Evolutionary conservation across 2,113 vertebrate species (phyloP), one percentile per base, ranked within the genome.

Genomic region (Ailuropoda melanoleuca): DNA sequence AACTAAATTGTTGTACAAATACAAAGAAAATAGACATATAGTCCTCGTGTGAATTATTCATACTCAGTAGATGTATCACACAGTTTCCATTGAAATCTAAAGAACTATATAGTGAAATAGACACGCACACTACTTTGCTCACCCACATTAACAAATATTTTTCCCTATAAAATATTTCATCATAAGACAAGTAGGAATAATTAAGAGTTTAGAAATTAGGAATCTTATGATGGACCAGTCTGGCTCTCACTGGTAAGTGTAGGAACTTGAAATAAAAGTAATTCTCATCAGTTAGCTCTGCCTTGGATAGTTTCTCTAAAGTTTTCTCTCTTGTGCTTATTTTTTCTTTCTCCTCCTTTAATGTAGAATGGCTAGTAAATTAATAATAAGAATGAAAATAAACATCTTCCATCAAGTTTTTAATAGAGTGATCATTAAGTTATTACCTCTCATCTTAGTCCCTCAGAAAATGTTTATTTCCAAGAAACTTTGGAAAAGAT

Each of bases 1-100:
- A 92, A 70, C 31, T 31, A 88, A 72, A 85, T 70, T 92, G 34
- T 66, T 92, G 77, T n/a, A 91, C 21, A 81, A 92, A 91, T 70
- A 93, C 53, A 53, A 62, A 96, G 48, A 34, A 95, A 88, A 78
- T n/a, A 82, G 80, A 66, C 29, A 29, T 29, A 80, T 3, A 39
- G 34, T 62, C 29, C 55, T 95, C 29, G 1, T 58, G 95, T 58
- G 86, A 88, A 72, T 92, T 95, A 50, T 88, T 70, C 14, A 74
- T 87, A 26, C 26, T 56, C 62, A 85, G 55, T 53, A 62, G 31
- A 12, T 43, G 0, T 12, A 58, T 70, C 14, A 46, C 14, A 75
- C 1, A 55, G 8, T 82, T 83, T 84, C n/a, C 29, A 8, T 55
- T 83, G 13, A 91, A 87, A 84, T 53, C 29, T 55, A 56, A 66